Evolutionary conservation across 1,140 invertebrate genomes (phyloP), one percentile per base, ranked within the genome.

Genomic region (Heliconius hewitsoni): DNA sequence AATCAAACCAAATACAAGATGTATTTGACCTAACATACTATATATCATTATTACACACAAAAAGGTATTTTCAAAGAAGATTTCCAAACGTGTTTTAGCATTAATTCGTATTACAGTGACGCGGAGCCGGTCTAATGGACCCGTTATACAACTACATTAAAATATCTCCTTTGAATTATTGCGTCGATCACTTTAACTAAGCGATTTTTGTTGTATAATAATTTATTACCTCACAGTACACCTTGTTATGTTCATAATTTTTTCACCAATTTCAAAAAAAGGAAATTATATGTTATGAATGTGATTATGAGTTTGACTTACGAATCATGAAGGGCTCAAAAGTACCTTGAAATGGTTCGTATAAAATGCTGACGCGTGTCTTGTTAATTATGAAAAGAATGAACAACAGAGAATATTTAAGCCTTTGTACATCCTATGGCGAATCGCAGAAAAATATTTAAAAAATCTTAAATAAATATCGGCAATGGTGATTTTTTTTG

Each of bases 101-200:
- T 57, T 57, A 57, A 57, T 57, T 57, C 55, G 55, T 57, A 57
- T 57, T 57, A 57, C 55, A 57, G 19, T 57, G n/a, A 57, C 55
- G 55, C 9, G n/a, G n/a, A 57, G 55, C 55, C 55, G 55, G 55
- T 57, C 55, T 57, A 57, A 57, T 57, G 55, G 55, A 57, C 55
- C n/a, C 19, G 6, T 9, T 23, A 37, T 6, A 37, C 34, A 37
- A 8, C 55, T 57, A 57, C n/a, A 57, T 57, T 57, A 27, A 57
- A 23, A 57, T 57, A 57, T 57, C 18, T 18, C 6, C n/a, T 57
- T 57, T 57, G 55, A 57, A 57, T 57, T 57, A 57, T 57, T 57
- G 55, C 55, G 55, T 57, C n/a, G 19, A 57, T 57, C 55, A 27
- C 55, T 23, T 57, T 6, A n/a, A 23, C 19, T 57, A 57, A 23